A percentile compares a stretch with the other conserved stretches of the same genome.
These are phyloP conservation scores for Catostylus mosaicus DNA, from an alignment of 30 jellyfish, hydroid and myxozoan species.

Conservation along the genomic window DNA sequence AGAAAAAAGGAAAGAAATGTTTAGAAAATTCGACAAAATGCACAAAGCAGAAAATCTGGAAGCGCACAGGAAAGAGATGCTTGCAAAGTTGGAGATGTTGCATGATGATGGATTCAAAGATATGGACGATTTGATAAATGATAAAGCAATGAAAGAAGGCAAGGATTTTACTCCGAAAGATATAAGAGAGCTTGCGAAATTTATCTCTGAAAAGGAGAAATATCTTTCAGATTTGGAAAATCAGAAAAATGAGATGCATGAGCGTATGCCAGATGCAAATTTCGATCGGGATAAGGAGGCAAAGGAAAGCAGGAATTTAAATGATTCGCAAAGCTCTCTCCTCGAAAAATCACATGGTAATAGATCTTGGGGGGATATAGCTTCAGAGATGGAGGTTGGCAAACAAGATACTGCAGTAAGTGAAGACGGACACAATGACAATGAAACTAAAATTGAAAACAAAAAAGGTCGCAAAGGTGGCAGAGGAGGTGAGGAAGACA, in stretches of 20 bases:
- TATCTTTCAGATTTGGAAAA: not conserved
- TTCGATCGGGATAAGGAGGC: not conserved
- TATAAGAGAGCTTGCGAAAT: not conserved
- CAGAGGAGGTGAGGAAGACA: not conserved
- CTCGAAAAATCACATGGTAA: no score
- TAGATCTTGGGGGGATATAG: no score
- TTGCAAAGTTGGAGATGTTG: constrained; percentile 20
- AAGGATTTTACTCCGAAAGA: not conserved
- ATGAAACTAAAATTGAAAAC: not conserved
- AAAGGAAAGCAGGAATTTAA: no score
- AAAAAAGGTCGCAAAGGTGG: not conserved
- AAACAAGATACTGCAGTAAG: not conserved
- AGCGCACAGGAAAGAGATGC: constrained; percentile 10
- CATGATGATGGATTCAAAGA: not conserved
- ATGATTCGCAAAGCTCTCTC: no score
- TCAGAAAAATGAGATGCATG: not conserved
- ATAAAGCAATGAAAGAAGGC: not conserved
- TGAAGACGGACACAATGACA: not conserved
- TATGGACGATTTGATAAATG: no score
- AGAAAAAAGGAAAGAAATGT: constrained; percentile 17
- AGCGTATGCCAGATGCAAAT: not conserved
- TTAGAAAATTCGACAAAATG: constrained; percentile 29
- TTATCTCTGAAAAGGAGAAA: not conserved
- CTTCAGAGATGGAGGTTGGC: no score
- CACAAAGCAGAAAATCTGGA: constrained; percentile 10